Percentiles rank a stretch among this genome's conserved stretches.
Conservation (phyloP, 53 echinoderm and acorn worm species). For the Stichopus horrens region DNA sequence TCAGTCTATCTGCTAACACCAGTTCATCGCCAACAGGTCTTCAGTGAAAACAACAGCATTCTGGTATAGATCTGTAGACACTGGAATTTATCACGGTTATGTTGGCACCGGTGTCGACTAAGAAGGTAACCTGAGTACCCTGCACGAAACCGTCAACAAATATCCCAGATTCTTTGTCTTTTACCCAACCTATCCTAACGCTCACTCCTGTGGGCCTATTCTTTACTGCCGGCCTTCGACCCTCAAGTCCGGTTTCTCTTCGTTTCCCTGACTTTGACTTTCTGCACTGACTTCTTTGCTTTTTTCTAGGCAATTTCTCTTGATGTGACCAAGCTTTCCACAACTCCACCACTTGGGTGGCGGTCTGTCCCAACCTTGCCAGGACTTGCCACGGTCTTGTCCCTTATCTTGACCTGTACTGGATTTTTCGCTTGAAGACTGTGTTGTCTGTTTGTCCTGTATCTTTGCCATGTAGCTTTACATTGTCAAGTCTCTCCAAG, state of each 20-base stretch:
- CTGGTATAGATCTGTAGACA: too few species aligned
- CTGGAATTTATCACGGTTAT: too few species aligned
- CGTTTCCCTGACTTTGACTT: conserved; percentile 17
- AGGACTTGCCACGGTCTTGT: background rate
- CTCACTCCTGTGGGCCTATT: too few species aligned
- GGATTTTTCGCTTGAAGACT: background rate
- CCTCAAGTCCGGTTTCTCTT: conserved; percentile 26
- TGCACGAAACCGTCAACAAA: too few species aligned
- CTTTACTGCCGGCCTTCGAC: too few species aligned
- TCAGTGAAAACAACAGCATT: background rate
- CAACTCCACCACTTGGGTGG: conserved; percentile 32
- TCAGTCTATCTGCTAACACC: conserved; percentile 11
- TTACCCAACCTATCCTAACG: too few species aligned
- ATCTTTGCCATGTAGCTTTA: background rate
- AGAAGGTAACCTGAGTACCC: conserved; percentile 19
- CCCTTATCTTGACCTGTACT: too few species aligned
- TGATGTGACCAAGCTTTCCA: conserved; percentile 25
- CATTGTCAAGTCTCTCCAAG: background rate
- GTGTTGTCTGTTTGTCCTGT: background rate
- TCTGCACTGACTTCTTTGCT: background rate
- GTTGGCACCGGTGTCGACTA: conserved; percentile 29
- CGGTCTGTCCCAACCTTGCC: background rate
- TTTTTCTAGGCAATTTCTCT: conserved; percentile 19
- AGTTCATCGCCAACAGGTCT: background rate
- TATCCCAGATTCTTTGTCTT: too few species aligned